Evolutionary conservation across 2,888 invertebrate species (phyloP).

Genomic region (Lordiphosa fenestrarum): DNA sequence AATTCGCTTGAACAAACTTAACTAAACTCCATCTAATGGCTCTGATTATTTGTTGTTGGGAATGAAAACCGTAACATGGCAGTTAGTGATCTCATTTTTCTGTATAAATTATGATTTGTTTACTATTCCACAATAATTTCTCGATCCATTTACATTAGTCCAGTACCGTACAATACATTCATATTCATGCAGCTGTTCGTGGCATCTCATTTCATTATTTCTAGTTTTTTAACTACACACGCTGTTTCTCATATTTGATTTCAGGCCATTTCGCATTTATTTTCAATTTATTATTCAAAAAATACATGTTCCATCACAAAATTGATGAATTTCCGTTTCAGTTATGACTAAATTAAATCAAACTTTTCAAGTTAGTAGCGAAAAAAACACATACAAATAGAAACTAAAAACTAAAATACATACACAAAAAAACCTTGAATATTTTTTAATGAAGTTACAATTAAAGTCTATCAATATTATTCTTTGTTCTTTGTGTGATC

Average conservation of each 20-base stretch:
- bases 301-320: constrained; percentile 60
- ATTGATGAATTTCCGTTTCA: constrained; percentile 57
- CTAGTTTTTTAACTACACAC: constrained; percentile 42
- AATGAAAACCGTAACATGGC: too few species aligned
- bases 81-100: too few species aligned
- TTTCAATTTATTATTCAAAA: constrained; percentile 29
- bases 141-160: too few species aligned
- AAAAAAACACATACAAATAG: constrained; percentile 15
- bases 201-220: constrained; percentile 1
- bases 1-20: too few species aligned
- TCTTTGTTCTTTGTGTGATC: constrained; percentile 46
- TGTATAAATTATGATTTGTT: too few species aligned
- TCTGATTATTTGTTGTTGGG: too few species aligned
- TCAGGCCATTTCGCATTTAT: constrained; percentile 32
- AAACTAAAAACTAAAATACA: constrained; percentile 37
- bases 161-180: too few species aligned
- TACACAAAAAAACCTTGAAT: constrained; percentile 21
- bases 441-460: constrained; percentile 18
- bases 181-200: not conserved
- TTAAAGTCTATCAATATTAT: constrained; percentile 39
- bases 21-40: too few species aligned
- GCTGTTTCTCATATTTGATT: constrained; percentile 28
- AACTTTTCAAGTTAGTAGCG: constrained; percentile 43
- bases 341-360: constrained; percentile 42
- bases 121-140: too few species aligned